These are phyloP conservation scores for Virgularia gustaviana DNA, from an alignment of 92 coral and sea anemone species.

Conservation along the genomic window DNA sequence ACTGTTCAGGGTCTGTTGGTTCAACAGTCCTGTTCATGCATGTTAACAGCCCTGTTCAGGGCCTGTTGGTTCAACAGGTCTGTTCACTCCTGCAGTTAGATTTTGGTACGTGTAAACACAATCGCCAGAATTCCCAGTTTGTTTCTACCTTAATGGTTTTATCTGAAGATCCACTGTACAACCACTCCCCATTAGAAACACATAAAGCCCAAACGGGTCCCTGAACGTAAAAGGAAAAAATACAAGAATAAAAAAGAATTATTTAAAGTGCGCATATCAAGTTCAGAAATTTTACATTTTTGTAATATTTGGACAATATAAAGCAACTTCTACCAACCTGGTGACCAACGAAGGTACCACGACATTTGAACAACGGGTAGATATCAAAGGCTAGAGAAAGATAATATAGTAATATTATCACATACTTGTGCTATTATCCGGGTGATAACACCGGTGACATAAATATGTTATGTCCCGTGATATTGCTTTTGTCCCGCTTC, in stretches of 20 bases:
- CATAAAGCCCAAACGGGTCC: constrained; percentile 99
- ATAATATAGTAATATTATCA: too few relatives aligned
- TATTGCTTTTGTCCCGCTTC: too few relatives aligned
- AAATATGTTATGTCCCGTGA: too few relatives aligned
- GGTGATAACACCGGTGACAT: too few relatives aligned
- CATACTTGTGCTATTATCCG: too few relatives aligned
- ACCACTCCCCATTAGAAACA: constrained; percentile 83
- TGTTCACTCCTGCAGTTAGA: too few relatives aligned
- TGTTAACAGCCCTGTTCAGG: too few relatives aligned
- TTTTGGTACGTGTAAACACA: neutral
- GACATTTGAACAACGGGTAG: constrained; percentile 94
- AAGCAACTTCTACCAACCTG: constrained; percentile 52
- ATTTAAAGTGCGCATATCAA: neutral
- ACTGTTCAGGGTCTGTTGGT: too few relatives aligned
- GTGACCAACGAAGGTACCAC: constrained; percentile 98
- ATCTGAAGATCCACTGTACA: constrained; percentile 97
- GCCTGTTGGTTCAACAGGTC: too few relatives aligned
- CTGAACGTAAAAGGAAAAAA: constrained; percentile 30
- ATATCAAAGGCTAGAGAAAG: constrained; percentile 82
- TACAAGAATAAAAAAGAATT: neutral
- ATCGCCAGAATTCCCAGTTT: neutral
- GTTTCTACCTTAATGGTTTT: constrained; percentile 83
- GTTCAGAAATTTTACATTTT: too few relatives aligned
- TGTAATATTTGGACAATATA: too few relatives aligned
- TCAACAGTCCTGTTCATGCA: too few relatives aligned